These are phyloP conservation scores for Hemibagrus wyckioides DNA, from an alignment of 2,113 vertebrate genomes.

Conservation along the genomic window DNA sequence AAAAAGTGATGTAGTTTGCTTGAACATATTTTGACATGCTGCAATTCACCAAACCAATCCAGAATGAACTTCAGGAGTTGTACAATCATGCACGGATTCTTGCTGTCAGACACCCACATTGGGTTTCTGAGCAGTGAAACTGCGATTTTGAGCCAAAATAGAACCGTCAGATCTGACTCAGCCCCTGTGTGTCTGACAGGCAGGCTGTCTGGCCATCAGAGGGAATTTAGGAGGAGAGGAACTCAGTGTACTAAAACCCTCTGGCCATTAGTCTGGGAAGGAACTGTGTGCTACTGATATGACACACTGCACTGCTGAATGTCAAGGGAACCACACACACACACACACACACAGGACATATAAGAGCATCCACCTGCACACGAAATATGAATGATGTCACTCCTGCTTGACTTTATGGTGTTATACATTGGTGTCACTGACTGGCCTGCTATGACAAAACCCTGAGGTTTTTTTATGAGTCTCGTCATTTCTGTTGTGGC, in stretches of 20 bases:
- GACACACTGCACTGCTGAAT: background rate
- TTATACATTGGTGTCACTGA: background rate
- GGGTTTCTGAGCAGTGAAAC: slow-evolving; percentile 1
- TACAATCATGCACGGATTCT: background rate
- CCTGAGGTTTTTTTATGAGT: background rate
- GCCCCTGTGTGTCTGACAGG: slow-evolving; percentile 3
- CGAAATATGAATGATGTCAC: background rate
- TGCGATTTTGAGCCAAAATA: slow-evolving; percentile 28
- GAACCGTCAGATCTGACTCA: slow-evolving; percentile 28
- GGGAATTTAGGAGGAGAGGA: slow-evolving; percentile 29
- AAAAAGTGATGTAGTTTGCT: background rate
- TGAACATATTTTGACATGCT: background rate
- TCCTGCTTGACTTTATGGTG: slow-evolving; percentile 4
- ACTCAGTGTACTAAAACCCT: slow-evolving; percentile 16
- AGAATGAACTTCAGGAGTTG: background rate
- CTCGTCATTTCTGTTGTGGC: background rate
- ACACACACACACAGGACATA: slow-evolving; percentile 10
- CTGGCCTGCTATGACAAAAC: background rate
- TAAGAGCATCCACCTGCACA: background rate
- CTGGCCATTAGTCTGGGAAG: slow-evolving; percentile 18
- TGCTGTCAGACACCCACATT: background rate
- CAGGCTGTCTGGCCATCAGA: slow-evolving; percentile 34
- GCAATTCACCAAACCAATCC: background rate
- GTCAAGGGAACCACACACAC: background rate
- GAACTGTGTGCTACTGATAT: slow-evolving; percentile 8